These are phyloP conservation scores for Nasonia oneida DNA, from an alignment of 2,888 invertebrate species.

Conservation along the genomic window DNA sequence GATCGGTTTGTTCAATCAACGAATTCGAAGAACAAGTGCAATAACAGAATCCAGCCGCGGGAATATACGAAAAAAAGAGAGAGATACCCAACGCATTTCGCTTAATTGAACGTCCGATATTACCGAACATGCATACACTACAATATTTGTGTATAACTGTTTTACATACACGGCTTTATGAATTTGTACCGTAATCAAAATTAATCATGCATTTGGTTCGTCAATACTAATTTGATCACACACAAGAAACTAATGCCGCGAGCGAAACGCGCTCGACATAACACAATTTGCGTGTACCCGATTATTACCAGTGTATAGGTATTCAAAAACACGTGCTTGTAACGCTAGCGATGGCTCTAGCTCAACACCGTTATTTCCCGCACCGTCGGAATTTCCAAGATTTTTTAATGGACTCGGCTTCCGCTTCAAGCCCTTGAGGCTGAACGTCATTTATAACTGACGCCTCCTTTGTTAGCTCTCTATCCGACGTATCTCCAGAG, in stretches of 20 bases:
- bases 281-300: not conserved
- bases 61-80: not conserved
- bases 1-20: not conserved
- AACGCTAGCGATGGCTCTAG: too few species aligned
- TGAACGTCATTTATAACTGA: slow-evolving; percentile 18
- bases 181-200: not conserved
- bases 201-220: not conserved
- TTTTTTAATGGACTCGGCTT: too few species aligned
- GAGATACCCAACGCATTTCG: not conserved
- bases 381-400: not conserved
- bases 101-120: not conserved
- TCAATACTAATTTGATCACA: not conserved
- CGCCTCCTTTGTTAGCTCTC: slow-evolving; percentile 6
- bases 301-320: not conserved
- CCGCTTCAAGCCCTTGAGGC: not conserved
- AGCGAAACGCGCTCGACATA: not conserved
- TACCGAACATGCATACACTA: not conserved
- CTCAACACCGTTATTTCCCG: not conserved
- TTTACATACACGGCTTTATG: not conserved
- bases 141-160: not conserved
- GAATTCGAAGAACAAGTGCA: not conserved
- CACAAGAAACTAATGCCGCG: not conserved
- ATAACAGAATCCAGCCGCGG: not conserved
- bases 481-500: not conserved
- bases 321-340: not conserved